Conservation (phyloP, 2,113 vertebrate species). For the Brienomyrus longianalis region DNA sequence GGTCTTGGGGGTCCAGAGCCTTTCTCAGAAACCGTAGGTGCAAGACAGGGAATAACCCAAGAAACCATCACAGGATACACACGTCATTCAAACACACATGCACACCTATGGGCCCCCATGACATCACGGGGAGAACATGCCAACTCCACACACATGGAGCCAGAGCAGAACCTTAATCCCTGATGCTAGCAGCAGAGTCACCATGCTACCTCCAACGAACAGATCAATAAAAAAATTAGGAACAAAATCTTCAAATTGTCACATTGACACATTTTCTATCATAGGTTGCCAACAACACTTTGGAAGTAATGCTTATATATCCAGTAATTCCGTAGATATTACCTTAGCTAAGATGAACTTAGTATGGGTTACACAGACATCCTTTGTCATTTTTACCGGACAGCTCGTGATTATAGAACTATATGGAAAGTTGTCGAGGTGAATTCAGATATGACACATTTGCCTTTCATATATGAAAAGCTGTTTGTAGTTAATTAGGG, state of each 20-base stretch:
- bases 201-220: not conserved
- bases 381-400: not conserved
- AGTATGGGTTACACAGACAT: not conserved
- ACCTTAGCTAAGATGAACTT: not conserved
- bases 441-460: constrained; percentile 42
- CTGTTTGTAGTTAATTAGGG: constrained; percentile 54
- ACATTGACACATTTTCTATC: not conserved
- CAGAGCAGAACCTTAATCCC: not conserved
- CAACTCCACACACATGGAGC: not conserved
- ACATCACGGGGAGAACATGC: not conserved
- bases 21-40: not conserved
- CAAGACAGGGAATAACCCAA: not conserved
- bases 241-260: not conserved
- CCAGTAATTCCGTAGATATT: not conserved
- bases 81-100: not conserved
- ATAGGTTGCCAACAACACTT: not conserved
- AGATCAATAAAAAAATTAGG: not conserved
- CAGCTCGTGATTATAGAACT: constrained; percentile 26
- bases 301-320: not conserved
- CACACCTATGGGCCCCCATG: not conserved
- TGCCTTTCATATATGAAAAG: constrained; percentile 41
- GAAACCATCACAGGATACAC: not conserved
- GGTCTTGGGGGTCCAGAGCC: not conserved
- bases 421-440: constrained; percentile 28
- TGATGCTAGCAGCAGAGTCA: not conserved